Percentiles rank a stretch among this genome's conserved stretches.
Conservation (phyloP, 2,888 invertebrate genomes). For the Euplagia quadripunctaria region DNA sequence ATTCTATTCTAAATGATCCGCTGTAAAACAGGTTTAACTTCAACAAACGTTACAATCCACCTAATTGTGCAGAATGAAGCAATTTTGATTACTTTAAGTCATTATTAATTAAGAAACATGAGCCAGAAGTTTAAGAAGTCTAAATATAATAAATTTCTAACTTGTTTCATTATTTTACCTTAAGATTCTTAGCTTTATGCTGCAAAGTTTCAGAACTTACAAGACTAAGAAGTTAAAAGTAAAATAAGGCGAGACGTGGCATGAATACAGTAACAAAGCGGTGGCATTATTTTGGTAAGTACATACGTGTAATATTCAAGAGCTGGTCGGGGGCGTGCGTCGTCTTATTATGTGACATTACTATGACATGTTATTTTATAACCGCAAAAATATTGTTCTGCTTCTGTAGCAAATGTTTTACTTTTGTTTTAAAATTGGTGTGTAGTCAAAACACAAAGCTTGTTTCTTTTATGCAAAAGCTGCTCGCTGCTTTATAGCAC, state of each 20-base stretch:
- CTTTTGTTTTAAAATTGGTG: constrained; percentile 2
- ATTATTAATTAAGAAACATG: background rate
- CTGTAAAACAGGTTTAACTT: no score
- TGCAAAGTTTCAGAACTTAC: constrained; percentile 11
- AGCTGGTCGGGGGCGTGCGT: background rate
- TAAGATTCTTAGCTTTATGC: constrained; percentile 8
- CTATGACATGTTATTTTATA: constrained; percentile 28
- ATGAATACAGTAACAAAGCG: constrained; percentile 5
- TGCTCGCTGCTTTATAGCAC: no score
- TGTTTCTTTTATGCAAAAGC: no score
- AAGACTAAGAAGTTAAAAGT: constrained; percentile 2
- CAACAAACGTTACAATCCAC: background rate
- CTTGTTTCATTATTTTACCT: constrained; percentile 10
- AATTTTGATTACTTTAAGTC: background rate
- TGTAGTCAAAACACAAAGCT: background rate
- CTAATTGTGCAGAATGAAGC: background rate
- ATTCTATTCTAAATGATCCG: no score
- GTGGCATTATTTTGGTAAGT: constrained; percentile 27
- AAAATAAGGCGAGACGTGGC: constrained; percentile 7
- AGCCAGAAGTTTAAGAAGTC: background rate
- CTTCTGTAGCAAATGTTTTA: constrained; percentile 8
- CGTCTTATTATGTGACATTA: constrained; percentile 23
- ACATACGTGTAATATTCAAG: constrained; percentile 28
- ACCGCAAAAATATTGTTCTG: constrained; percentile 14
- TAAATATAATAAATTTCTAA: constrained; percentile 13